Conservation (phyloP, 2,888 invertebrate genomes). For the Allolobophora icterica region DNA sequence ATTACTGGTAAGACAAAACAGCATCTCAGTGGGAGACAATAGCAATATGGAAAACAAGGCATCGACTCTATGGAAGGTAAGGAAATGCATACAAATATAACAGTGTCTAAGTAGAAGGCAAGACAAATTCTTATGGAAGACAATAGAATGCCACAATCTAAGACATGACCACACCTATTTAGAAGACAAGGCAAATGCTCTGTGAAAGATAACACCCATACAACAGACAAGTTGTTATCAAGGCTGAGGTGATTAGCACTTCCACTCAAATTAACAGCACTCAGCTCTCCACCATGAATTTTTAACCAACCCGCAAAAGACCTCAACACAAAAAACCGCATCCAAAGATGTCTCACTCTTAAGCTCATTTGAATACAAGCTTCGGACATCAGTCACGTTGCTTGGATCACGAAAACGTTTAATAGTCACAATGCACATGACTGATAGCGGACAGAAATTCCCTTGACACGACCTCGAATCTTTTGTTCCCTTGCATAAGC, state of each 20-base stretch:
- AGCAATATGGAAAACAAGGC: not conserved
- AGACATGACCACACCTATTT: not conserved
- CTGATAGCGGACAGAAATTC: conserved; percentile 9
- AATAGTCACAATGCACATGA: not conserved
- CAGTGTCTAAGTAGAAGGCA: not conserved
- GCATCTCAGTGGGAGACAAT: not conserved
- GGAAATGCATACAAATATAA: not conserved
- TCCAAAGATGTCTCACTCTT: no score
- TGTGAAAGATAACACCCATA: not conserved
- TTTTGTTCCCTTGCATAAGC: not conserved
- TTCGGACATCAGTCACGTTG: not conserved
- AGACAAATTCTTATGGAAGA: not conserved
- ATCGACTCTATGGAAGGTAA: not conserved
- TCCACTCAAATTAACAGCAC: not conserved
- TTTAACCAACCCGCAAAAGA: no score
- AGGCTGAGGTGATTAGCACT: not conserved
- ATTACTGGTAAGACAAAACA: not conserved
- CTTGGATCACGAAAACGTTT: not conserved
- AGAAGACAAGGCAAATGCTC: conserved; percentile 7
- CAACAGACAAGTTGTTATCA: not conserved
- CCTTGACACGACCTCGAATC: not conserved
- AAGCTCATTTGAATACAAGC: not conserved
- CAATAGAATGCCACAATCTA: not conserved
- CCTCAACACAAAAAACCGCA: no score
- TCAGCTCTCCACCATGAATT: not conserved